Evolutionary conservation across 2,888 invertebrate species (phyloP), one percentile per base, ranked within the genome.

Genomic region (Priocnemis perturbator): DNA sequence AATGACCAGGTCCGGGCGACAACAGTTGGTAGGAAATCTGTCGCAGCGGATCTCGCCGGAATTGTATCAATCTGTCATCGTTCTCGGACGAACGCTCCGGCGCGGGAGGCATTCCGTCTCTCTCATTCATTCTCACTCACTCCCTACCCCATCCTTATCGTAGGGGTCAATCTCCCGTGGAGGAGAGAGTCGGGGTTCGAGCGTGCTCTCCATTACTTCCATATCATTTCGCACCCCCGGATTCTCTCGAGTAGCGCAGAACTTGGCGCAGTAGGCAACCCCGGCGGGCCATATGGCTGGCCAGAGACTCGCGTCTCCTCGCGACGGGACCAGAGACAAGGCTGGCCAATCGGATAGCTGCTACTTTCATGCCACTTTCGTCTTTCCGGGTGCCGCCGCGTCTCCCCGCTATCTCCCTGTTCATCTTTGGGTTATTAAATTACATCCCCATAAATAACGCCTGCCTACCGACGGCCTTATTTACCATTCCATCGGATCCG

Each of bases 51-150:
- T 86, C 81, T 83, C 78, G 79, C 84, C 85, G 85, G 87, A 88
- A 88, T 88, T 81, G 85, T 86, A 87, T 88, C 88, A 88, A 89
- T 89, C 88, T 88, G 88, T 88, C 88, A 88, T 87, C 88, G 83
- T 79, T 71, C 73, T 73, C 61, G 58, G 68, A 67, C 60, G 61
- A 71, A 72, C 65, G 67, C 66, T 26, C 30, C 37, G 17, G 21
- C 37, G 37, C 37, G 37, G 37, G 37, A 37, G 37, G 37, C 7
- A 11, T 9, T 37, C 7, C 11, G 11, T 11, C 11, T 37, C 37
- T 37, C 37, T 37, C 14, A 11, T 11, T 37, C 37, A 37, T 11
- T 37, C 37, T 11, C 37, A 9, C 14, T 37, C 62, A 14, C 47
- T 57, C 19, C 50, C 53, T 21, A 4, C 11, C 3, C 23, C 23